Conservation (phyloP, 35 echinoderm and acorn worm species). For the Ophiothrix spiculata region DNA sequence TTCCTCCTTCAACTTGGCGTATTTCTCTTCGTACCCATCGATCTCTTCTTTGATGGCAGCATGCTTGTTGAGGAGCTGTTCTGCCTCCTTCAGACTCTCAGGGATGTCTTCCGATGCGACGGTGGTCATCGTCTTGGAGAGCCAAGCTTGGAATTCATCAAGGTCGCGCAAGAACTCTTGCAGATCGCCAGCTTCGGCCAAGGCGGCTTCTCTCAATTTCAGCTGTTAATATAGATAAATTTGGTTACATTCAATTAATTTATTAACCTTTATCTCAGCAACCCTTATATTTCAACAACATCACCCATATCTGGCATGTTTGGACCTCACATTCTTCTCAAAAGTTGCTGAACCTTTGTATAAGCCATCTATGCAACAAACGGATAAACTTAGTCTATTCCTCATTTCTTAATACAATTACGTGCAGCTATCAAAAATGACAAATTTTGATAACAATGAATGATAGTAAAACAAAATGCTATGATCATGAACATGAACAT, state of each 20-base stretch:
- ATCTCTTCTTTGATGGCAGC: slow-evolving; percentile 99
- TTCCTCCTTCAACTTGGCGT: slow-evolving; percentile 95
- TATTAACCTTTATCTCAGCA: too few relatives aligned
- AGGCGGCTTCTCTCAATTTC: slow-evolving; percentile 91
- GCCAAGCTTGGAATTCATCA: slow-evolving; percentile 99
- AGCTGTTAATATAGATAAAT: slow-evolving; percentile 49
- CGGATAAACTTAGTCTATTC: too few relatives aligned
- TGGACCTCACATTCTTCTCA: too few relatives aligned
- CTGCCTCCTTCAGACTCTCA: slow-evolving; percentile 87
- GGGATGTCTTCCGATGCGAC: slow-evolving; percentile 97
- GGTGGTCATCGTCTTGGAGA: slow-evolving; percentile 87
- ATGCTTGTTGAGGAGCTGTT: slow-evolving; percentile 95
- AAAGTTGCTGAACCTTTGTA: too few relatives aligned
- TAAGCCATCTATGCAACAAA: too few relatives aligned
- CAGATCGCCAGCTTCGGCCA: slow-evolving; percentile 87
- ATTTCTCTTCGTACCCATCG: slow-evolving; percentile 97
- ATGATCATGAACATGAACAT: too few relatives aligned
- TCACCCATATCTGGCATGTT: too few relatives aligned
- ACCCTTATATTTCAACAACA: too few relatives aligned
- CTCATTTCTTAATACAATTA: too few relatives aligned
- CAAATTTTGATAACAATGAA: too few relatives aligned
- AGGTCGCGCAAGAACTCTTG: slow-evolving; percentile 99
- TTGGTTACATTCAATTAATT: background rate
- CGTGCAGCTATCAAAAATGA: too few relatives aligned
- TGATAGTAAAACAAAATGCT: too few relatives aligned